Evolutionary conservation across 1,140 invertebrate genomes (phyloP).

Genomic region (Cepaea nemoralis): DNA sequence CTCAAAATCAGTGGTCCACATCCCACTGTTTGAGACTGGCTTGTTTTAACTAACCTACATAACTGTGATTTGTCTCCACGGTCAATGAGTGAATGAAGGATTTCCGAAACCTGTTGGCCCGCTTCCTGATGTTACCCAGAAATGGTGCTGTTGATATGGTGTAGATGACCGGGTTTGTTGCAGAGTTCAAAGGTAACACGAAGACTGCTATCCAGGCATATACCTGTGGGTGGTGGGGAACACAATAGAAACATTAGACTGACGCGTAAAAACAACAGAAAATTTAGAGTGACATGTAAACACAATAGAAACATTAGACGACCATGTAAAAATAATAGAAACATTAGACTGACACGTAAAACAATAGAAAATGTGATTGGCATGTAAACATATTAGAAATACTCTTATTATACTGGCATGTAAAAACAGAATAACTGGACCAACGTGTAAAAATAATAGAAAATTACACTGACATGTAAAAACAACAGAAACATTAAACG

Average conservation of each 20-base stretch:
- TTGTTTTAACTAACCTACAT: conserved; percentile 40
- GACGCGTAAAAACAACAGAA: background rate
- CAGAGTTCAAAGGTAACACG: conserved; percentile 83
- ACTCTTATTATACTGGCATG: too few relatives aligned
- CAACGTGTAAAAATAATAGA: too few relatives aligned
- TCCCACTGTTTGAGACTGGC: too few relatives aligned
- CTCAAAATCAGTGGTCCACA: background rate
- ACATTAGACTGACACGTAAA: background rate
- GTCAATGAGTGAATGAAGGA: conserved; percentile 58
- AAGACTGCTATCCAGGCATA: conserved; percentile 83
- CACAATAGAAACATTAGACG: background rate
- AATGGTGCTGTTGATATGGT: conserved; percentile 78
- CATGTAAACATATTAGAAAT: background rate
- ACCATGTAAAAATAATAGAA: background rate
- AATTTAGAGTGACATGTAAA: background rate
- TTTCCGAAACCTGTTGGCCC: conserved; percentile 61
- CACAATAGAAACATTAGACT: background rate
- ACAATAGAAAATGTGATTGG: background rate
- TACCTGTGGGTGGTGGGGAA: conserved; percentile 56
- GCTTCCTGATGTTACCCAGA: conserved; percentile 62
- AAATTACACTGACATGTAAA: too few relatives aligned
- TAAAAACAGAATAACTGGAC: too few relatives aligned
- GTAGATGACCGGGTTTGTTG: conserved; percentile 84
- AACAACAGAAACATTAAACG: too few relatives aligned
- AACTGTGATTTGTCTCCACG: conserved; percentile 47